Conservation (phyloP, 2,888 invertebrate genomes). For the Melanchra persicariae region DNA sequence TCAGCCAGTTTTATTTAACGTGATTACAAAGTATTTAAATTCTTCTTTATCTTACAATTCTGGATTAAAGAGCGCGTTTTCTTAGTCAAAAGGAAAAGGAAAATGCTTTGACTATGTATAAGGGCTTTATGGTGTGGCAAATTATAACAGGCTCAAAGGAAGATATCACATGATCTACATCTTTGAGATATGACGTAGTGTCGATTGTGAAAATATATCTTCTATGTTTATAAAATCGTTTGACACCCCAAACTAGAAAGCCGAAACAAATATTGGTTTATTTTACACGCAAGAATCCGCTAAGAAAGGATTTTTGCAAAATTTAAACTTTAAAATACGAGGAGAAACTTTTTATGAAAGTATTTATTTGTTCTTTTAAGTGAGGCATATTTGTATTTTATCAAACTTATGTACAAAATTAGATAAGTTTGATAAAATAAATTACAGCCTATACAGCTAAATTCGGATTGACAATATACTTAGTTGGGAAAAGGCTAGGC, state of each 20-base stretch:
- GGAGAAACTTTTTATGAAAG: not conserved
- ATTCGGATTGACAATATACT: too few relatives aligned
- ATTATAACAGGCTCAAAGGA: constrained; percentile 23
- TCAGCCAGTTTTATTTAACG: constrained; percentile 29
- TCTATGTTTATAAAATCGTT: too few relatives aligned
- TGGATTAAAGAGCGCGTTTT: constrained; percentile 30
- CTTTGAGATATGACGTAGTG: not conserved
- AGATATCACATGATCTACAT: not conserved
- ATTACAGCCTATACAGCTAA: too few relatives aligned
- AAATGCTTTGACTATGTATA: constrained; percentile 23
- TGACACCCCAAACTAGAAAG: too few relatives aligned
- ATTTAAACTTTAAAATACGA: too few relatives aligned
- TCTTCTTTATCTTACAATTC: constrained; percentile 37
- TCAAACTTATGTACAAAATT: not conserved
- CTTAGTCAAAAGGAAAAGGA: constrained; percentile 30
- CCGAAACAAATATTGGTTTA: too few relatives aligned
- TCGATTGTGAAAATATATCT: not conserved
- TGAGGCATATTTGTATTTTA: too few relatives aligned
- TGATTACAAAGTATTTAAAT: constrained; percentile 47
- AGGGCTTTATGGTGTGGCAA: constrained; percentile 11
- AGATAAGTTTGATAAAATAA: too few relatives aligned
- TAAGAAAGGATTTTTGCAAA: too few relatives aligned
- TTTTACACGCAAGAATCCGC: too few relatives aligned
- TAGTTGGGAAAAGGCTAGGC: too few relatives aligned
- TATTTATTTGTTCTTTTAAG: too few relatives aligned